Base-by-base conservation (phyloP, 1,140 invertebrate genomes). In the Zaprionus ornatus region DNA sequence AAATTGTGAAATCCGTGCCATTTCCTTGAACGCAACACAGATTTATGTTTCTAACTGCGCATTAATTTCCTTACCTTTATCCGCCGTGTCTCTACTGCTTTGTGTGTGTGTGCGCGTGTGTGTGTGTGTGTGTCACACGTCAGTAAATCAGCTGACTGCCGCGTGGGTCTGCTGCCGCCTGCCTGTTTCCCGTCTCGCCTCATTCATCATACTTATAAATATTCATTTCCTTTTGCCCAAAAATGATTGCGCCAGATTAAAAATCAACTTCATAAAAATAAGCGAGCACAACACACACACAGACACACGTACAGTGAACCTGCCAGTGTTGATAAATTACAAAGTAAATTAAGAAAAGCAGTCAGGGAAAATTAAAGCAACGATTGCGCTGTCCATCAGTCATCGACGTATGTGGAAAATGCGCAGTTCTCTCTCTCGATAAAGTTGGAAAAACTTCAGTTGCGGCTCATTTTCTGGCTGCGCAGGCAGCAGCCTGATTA, bases 121-220 rank as follows among this genome's bases (percentile, higher is more conserved):
- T 63, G 27, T 65, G n/a, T 75, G 60, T 68, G 76, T 56, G 19
- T 79, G 75, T 82, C 79, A 90, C 77, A 85, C 86, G 73, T 90
- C 85, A 90, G 85, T 90, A 90, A 90, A 90, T 84, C 81, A 90
- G 85, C 68, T 76, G 71, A 65, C 59, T 69, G 62, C 55, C 69
- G 17, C 45, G 45, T 50, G 17, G 45, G 9, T 19, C 59, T 66
- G 56, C n/a, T n/a, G n/a, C n/a, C n/a, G n/a, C 54, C 69, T 62
- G 65, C 37, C 57, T 37, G 60, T 42, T 80, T 74, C 59, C 81
- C 82, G 71, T 69, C 77, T 66, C 73, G 76, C 59, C 79, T 85
- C 86, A 91, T 91, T 90, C 84, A 91, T 91, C 90, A 87, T 88
- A 85, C 90, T 91, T 91, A 91, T 91, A 90, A 91, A 91, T 91